Base-by-base conservation (phyloP, 2,888 invertebrate species). In the Andrena chrysosceles region DNA sequence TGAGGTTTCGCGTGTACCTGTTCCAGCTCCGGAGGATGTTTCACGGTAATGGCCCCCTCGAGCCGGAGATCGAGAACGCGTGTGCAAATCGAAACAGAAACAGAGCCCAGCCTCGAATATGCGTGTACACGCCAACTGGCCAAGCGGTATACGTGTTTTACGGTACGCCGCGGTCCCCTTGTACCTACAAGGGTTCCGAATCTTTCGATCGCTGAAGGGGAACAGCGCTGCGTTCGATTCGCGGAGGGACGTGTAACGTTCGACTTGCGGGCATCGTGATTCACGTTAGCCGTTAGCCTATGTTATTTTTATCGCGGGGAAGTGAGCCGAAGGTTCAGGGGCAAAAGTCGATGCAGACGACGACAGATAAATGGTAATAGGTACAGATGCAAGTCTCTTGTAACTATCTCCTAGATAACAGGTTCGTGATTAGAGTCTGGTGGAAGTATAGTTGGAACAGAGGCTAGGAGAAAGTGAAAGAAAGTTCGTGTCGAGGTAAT, bases 31-130 rank as follows among this genome's bases (percentile, higher is more conserved):
- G 73, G 70, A 52, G 81, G 52, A 87, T 87, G 85, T 85, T 87
- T 82, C 84, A 87, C 77, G 82, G 60, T 87, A 87, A 87, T 87
- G 84, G 77, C 63, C 56, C 75, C 63, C 56, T 7, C n/a, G 54
- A 54, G 52, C 52, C 31, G 74, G 56, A 31, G 68, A 81, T 78
- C 70, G 84, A 31, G 62, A 70, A 73, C 66, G 63, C 54, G 84
- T 67, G 83, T 75, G 84, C 87, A 80, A 87, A 87, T 80, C 78
- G 80, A 71, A 71, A 73, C 69, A 76, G 74, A 77, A 77, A 84
- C 85, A 64, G 77, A 74, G 59, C 59, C 66, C 66, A 10, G 64
- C 73, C 73, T 68, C 77, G 77, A 59, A 66, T 59, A 71, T 67
- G 72, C 83, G 23, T 83, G 69, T 66, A 64, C 35, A 23, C 33